Evolutionary conservation across 2,113 vertebrate genomes (phyloP).

Genomic region (Microcebus murinus): DNA sequence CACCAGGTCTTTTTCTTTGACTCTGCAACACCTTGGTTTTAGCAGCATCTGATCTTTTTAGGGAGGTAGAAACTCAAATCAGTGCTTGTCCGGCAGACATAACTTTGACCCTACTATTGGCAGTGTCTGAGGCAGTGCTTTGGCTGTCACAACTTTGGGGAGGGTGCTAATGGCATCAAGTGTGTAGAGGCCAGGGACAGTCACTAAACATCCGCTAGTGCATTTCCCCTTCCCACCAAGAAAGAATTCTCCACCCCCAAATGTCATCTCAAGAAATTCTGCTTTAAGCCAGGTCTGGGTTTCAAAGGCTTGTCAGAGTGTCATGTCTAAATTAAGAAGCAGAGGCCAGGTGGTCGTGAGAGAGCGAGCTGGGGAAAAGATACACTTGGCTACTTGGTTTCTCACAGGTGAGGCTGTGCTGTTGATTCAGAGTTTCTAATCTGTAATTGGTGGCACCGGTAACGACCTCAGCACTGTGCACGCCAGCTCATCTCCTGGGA

Average conservation of each 20-base stretch:
- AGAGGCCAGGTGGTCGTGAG: background rate
- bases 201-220: background rate
- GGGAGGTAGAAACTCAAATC: background rate
- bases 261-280: background rate
- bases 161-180: background rate
- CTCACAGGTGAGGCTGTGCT: background rate
- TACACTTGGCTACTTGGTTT: background rate
- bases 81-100: background rate
- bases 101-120: background rate
- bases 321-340: background rate
- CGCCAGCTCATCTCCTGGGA: accelerated
- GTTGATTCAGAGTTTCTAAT: background rate
- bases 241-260: background rate
- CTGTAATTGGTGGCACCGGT: background rate
- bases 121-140: background rate
- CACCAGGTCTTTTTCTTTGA: background rate
- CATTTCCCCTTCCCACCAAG: background rate
- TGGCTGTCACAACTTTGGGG: background rate
- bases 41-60: background rate
- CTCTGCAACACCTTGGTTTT: too few species aligned
- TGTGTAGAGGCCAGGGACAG: background rate
- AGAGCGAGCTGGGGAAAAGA: background rate
- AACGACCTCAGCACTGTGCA: background rate
- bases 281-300: background rate
- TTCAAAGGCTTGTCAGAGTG: background rate